Conservation (phyloP, 2,113 vertebrate species). For the Phrynosoma blainvillii region DNA sequence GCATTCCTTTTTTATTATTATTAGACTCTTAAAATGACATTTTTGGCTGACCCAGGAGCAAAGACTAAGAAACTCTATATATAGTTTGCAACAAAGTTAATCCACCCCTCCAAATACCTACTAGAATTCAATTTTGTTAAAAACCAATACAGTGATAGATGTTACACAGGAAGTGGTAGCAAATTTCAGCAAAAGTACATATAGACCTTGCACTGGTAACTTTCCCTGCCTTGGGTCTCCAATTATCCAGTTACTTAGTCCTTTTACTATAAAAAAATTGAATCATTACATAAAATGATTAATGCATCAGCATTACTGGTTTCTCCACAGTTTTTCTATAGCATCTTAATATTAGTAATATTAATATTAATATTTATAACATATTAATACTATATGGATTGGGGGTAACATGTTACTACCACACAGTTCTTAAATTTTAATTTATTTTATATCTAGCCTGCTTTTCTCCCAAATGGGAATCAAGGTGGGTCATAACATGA, state of each 20-base stretch:
- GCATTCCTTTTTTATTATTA: not conserved
- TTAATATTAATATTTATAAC: too few species aligned
- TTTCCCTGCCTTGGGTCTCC: not conserved
- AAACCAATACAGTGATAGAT: not conserved
- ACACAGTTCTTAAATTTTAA: not conserved
- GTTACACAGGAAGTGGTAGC: too few species aligned
- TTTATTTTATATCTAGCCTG: too few species aligned
- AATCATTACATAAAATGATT: not conserved
- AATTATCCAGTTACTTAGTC: slow-evolving; percentile 10
- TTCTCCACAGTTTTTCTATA: not conserved
- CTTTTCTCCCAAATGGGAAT: too few species aligned
- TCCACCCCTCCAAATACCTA: not conserved
- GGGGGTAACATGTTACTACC: not conserved
- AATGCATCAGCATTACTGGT: not conserved
- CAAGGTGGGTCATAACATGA: too few species aligned
- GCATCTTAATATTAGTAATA: not conserved
- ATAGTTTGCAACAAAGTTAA: not conserved
- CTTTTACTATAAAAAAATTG: not conserved
- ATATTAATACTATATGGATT: not conserved
- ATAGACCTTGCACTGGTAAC: not conserved
- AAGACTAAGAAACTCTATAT: not conserved
- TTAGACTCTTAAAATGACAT: not conserved
- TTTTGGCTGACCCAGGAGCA: not conserved
- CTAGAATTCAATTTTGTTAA: too few species aligned
- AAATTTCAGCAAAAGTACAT: not conserved